Conservation (phyloP, 2,797 vertebrate species). For the Ibycter americanus region DNA sequence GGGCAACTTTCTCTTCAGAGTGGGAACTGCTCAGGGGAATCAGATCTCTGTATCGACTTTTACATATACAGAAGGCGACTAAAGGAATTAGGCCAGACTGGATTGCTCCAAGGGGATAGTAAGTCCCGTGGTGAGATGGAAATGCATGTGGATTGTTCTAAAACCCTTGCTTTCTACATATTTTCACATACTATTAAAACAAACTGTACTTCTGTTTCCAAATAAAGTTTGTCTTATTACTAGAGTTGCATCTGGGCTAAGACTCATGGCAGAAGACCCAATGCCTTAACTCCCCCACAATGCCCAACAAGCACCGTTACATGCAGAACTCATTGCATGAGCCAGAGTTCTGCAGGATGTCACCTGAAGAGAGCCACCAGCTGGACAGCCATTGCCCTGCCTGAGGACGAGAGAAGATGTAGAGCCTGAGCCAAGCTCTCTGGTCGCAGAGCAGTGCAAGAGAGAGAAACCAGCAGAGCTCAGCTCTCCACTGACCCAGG, state of each 20-base stretch:
- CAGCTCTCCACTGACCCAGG: not conserved
- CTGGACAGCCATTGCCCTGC: not conserved
- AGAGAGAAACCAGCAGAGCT: not conserved
- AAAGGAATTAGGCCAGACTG: slow-evolving; percentile 27
- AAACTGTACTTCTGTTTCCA: not conserved
- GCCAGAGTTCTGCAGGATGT: not conserved
- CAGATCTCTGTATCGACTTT: not conserved
- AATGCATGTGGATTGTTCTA: not conserved
- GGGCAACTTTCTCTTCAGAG: slow-evolving; percentile 3
- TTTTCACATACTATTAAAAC: not conserved
- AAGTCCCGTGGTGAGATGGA: not conserved
- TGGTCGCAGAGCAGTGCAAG: not conserved
- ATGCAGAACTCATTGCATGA: not conserved
- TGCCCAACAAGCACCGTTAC: not conserved
- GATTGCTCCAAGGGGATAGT: slow-evolving; percentile 5
- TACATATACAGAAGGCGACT: slow-evolving; percentile 16
- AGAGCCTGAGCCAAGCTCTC: not conserved
- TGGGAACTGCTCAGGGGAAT: slow-evolving; percentile 19
- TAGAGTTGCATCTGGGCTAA: accelerated
- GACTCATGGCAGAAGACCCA: not conserved
- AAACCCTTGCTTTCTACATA: not conserved
- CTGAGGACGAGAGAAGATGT: not conserved
- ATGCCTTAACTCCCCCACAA: accelerated
- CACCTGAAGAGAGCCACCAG: not conserved
- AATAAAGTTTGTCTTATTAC: not conserved